phyloP scores from a whole-genome alignment of 1,140 invertebrate species.

The Drosophila watanabei region DNA sequence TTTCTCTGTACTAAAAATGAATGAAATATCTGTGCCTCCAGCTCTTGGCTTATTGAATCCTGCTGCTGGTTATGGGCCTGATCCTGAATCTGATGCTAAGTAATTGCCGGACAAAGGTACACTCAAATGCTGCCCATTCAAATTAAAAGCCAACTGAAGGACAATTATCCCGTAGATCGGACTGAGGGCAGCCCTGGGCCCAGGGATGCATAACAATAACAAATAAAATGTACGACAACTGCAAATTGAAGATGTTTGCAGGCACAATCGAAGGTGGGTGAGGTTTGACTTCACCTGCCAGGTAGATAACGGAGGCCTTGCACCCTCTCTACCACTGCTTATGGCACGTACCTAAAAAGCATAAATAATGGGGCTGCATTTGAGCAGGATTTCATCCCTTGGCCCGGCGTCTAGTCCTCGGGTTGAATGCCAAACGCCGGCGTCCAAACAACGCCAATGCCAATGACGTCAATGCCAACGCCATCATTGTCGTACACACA shows the following conservation, averaged over 20 bases:
- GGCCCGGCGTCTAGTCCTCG: constrained; percentile 18
- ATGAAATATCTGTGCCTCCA: constrained; percentile 7
- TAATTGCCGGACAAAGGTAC: constrained; percentile 48
- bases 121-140: constrained; percentile 50
- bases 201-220: constrained; percentile 77
- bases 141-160: constrained; percentile 59
- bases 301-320: constrained; percentile 39
- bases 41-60: constrained; percentile 44
- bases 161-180: constrained; percentile 59
- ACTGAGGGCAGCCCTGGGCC: neutral
- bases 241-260: constrained; percentile 78
- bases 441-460: constrained; percentile 68
- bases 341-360: constrained; percentile 70
- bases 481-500: constrained; percentile 67
- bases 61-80: constrained; percentile 3
- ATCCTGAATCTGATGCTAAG: constrained; percentile 33
- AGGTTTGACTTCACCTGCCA: constrained; percentile 6
- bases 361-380: constrained; percentile 73
- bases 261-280: constrained; percentile 28
- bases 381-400: constrained; percentile 19
- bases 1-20: neutral
- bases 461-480: constrained; percentile 77
- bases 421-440: constrained; percentile 73
- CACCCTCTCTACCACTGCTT: neutral
- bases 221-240: constrained; percentile 83